A percentile compares a stretch with the other conserved stretches of the same genome.
Evolutionary conservation across 2,797 vertebrate species (phyloP).

Genomic region (Chloroceryle amazona): DNA sequence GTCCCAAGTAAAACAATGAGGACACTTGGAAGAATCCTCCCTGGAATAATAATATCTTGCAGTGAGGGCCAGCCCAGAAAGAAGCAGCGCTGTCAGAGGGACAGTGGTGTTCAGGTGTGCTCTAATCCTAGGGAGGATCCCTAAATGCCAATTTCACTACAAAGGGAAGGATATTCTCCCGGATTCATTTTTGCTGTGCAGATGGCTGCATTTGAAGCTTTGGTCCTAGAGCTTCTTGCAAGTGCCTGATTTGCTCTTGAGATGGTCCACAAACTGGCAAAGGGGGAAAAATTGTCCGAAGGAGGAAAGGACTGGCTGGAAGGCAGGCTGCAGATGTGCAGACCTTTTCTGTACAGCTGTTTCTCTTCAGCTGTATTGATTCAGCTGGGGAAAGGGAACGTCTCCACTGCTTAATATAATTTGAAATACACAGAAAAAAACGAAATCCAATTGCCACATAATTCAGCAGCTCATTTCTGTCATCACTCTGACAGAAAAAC

Average conservation of each 20-base stretch:
- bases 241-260: not conserved
- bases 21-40: not conserved
- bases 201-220: not conserved
- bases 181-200: not conserved
- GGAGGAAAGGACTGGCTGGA: not conserved
- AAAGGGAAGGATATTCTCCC: not conserved
- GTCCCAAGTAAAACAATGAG: not conserved
- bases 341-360: not conserved
- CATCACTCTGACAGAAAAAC: not conserved
- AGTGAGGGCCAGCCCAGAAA: not conserved
- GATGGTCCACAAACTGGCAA: not conserved
- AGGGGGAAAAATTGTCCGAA: fast-evolving
- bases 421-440: not conserved
- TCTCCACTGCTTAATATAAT: not conserved
- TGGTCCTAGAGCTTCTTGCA: not conserved
- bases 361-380: not conserved
- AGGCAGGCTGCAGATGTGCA: not conserved
- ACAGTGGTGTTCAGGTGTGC: not conserved
- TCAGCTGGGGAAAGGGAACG: not conserved
- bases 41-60: not conserved
- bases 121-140: not conserved
- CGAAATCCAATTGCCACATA: not conserved
- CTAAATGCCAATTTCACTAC: not conserved
- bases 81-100: not conserved
- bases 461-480: constrained; percentile 16